phyloP scores from a whole-genome alignment of 2,113 vertebrate genomes.

The Geococcyx californianus region DNA sequence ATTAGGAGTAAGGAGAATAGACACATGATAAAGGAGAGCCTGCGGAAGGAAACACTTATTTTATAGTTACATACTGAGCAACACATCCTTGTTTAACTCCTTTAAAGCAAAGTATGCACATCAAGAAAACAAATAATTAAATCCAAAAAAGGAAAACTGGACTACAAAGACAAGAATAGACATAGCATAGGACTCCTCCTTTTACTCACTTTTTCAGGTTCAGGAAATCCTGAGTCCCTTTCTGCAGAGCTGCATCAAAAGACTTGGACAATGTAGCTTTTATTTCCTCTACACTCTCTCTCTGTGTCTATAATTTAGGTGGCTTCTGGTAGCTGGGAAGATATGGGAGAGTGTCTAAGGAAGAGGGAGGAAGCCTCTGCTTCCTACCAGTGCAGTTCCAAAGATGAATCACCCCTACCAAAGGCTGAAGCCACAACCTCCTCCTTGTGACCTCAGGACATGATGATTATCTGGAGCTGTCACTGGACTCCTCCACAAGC shows the following conservation, averaged over 20 bases:
- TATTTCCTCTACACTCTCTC: not conserved
- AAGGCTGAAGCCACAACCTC: not conserved
- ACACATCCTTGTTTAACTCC: not conserved
- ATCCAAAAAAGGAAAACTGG: not conserved
- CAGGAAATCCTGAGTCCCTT: not conserved
- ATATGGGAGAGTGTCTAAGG: not conserved
- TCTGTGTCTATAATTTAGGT: not conserved
- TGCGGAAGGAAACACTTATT: not conserved
- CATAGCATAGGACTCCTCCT: not conserved
- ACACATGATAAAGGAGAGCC: not conserved
- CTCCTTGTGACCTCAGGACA: fast-evolving
- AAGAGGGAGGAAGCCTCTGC: not conserved
- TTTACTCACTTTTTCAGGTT: not conserved
- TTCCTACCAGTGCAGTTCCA: not conserved
- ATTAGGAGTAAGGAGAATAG: not conserved
- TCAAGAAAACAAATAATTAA: not conserved
- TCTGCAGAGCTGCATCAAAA: not conserved
- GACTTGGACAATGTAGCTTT: not conserved
- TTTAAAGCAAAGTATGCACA: not conserved
- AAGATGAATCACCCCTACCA: not conserved
- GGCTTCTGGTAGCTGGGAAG: not conserved
- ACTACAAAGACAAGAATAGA: not conserved
- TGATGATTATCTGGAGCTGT: not conserved
- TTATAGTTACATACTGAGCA: not conserved
- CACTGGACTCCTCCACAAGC: not conserved